Evolutionary conservation across 2,888 invertebrate genomes (phyloP).

Genomic region (Drosophila demipolita): DNA sequence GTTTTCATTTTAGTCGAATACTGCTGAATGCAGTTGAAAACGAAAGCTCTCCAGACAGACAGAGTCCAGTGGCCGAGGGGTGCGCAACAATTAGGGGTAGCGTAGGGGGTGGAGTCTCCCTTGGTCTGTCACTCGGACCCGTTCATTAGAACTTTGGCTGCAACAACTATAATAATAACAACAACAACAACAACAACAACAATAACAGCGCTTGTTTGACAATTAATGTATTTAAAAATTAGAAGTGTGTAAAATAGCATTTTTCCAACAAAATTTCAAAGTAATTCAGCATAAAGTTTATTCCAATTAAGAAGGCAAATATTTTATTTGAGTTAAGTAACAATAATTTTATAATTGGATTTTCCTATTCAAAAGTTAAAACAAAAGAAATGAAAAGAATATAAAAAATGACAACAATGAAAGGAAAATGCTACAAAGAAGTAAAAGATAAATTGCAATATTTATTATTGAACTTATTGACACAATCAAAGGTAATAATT

Average conservation of each 20-base stretch:
- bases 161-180: constrained; percentile 11
- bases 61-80: too few species aligned
- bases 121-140: constrained; percentile 1
- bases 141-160: constrained; percentile 40
- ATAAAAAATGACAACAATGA: not conserved
- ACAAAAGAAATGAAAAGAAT: not conserved
- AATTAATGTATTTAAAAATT: constrained; percentile 30
- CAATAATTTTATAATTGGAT: too few species aligned
- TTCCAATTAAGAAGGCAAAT: constrained; percentile 55
- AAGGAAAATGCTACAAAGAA: not conserved
- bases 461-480: not conserved
- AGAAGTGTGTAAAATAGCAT: not conserved
- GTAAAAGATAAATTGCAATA: not conserved
- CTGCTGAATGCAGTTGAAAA: constrained; percentile 35
- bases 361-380: not conserved
- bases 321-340: not conserved
- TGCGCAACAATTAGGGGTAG: not conserved
- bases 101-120: not conserved
- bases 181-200: constrained; percentile 2
- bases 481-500: not conserved
- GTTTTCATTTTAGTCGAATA: constrained; percentile 60
- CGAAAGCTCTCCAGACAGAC: constrained; percentile 19
- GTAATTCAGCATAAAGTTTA: constrained; percentile 51
- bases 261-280: not conserved
- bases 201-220: constrained; percentile 14